Conservation (phyloP, 2,888 invertebrate species). For the Cotesia congregata region DNA sequence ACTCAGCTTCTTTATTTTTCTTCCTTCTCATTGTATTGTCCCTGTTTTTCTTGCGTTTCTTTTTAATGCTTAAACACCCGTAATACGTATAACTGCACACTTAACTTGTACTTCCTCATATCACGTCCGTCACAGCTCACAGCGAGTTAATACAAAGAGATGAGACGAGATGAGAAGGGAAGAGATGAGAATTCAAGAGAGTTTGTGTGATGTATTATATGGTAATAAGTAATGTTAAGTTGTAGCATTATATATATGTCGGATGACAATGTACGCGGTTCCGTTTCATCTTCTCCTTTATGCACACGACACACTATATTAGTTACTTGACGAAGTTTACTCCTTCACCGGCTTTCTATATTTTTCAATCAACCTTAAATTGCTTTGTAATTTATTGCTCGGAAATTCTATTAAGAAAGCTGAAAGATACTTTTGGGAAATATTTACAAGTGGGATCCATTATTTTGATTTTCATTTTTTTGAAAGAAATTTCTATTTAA, state of each 20-base stretch:
- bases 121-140: background rate
- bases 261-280: slow-evolving; percentile 6
- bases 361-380: background rate
- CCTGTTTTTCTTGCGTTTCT: background rate
- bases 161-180: background rate
- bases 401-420: background rate
- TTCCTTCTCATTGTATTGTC: background rate
- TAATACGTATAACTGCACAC: background rate
- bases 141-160: background rate
- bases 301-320: background rate
- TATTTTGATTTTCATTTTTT: no score
- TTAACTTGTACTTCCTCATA: slow-evolving; percentile 1
- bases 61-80: background rate
- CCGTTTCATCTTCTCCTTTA: background rate
- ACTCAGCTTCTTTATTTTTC: background rate
- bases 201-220: background rate
- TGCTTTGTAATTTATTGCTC: background rate
- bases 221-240: background rate
- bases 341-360: background rate
- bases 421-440: no score
- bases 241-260: background rate
- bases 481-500: no score
- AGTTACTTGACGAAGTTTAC: background rate
- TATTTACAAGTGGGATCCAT: no score
- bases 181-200: background rate